Evolutionary conservation across 1,140 invertebrate species (phyloP).

Genomic region (Aphelenchoides avenae): DNA sequence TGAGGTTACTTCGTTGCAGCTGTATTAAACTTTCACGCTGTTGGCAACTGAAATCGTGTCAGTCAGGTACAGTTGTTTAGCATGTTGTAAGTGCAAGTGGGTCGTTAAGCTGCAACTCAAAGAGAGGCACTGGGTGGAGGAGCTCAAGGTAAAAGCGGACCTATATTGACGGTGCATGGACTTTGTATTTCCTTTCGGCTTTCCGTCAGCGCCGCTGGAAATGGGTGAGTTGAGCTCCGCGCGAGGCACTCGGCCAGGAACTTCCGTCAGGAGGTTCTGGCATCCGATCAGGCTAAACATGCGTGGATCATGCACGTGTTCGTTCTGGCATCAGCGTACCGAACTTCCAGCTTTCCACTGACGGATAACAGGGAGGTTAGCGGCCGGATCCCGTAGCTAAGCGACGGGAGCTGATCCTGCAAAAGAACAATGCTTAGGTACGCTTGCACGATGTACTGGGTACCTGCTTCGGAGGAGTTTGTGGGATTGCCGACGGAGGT

Average conservation of each 20-base stretch:
- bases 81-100: not conserved
- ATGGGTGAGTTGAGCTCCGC: slow-evolving; percentile 2
- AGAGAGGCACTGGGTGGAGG: not conserved
- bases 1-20: too few species aligned
- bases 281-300: slow-evolving; percentile 32
- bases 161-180: slow-evolving; percentile 24
- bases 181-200: slow-evolving; percentile 14
- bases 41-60: not conserved
- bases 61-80: too few species aligned
- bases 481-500: not conserved
- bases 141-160: slow-evolving; percentile 1
- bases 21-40: not conserved
- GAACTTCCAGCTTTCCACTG: slow-evolving; percentile 49
- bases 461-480: not conserved
- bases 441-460: not conserved
- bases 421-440: not conserved
- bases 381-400: slow-evolving; percentile 15
- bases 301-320: not conserved
- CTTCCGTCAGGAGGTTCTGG: slow-evolving; percentile 26
- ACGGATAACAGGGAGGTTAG: slow-evolving; percentile 47
- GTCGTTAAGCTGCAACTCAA: slow-evolving; percentile 16
- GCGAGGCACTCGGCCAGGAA: too few species aligned
- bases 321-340: slow-evolving; percentile 5
- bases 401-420: not conserved
- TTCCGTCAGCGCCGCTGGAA: not conserved